Evolutionary conservation across 2,888 invertebrate genomes (phyloP).

Genomic region (Lutraria lutraria): DNA sequence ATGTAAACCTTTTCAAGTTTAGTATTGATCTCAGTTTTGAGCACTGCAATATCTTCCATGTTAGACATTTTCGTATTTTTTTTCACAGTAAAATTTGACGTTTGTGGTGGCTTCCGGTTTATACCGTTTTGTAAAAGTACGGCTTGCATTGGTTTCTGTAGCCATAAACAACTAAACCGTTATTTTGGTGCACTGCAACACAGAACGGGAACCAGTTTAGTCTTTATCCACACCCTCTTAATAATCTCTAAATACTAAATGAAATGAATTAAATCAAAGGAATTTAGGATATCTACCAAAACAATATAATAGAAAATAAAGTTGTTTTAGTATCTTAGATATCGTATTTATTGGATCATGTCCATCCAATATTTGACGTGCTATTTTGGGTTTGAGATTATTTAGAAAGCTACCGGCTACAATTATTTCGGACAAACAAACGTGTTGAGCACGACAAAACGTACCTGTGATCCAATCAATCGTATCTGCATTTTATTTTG

Average conservation of each 20-base stretch:
- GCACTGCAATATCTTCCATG: conserved; percentile 81
- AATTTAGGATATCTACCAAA: too few species aligned
- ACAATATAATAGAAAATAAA: too few species aligned
- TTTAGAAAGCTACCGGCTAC: not conserved
- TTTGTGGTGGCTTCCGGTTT: too few species aligned
- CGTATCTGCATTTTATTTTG: not conserved
- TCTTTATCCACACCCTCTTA: not conserved
- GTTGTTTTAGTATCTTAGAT: too few species aligned
- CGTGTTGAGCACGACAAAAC: not conserved
- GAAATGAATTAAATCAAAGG: too few species aligned
- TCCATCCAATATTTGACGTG: not conserved
- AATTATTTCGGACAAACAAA: not conserved
- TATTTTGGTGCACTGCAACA: too few species aligned
- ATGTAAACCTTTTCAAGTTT: conserved; percentile 82
- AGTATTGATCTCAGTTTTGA: conserved; percentile 81
- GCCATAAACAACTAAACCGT: too few species aligned
- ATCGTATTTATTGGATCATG: too few species aligned
- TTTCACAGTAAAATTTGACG: not conserved
- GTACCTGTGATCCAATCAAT: not conserved
- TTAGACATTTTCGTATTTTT: conserved; percentile 52
- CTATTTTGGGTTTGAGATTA: not conserved
- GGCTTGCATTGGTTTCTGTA: too few species aligned
- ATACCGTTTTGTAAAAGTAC: too few species aligned
- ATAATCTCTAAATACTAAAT: not conserved
- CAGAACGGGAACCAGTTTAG: not conserved